A percentile compares a stretch with the other conserved stretches of the same genome.
Conservation (phyloP, 2,888 invertebrate genomes). For the Artemia sinica region DNA sequence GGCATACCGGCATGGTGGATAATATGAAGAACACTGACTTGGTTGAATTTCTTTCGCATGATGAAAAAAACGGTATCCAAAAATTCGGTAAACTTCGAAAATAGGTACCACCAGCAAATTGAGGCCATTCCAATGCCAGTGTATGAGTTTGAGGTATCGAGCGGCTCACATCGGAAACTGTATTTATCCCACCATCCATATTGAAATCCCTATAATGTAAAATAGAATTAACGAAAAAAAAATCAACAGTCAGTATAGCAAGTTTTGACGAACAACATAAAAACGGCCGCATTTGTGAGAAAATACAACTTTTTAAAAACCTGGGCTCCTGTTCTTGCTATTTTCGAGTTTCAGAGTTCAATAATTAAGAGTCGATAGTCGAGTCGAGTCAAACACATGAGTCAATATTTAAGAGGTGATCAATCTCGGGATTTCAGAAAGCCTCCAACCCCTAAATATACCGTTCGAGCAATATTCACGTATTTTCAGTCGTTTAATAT, state of each 20-base stretch:
- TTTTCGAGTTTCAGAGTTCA: no score
- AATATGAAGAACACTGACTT: slow-evolving; percentile 35
- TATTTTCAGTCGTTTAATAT: no score
- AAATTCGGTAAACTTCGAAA: slow-evolving; percentile 72
- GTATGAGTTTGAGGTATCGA: slow-evolving; percentile 50
- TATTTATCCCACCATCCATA: slow-evolving; percentile 72
- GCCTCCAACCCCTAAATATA: no score
- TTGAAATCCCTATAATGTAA: background rate
- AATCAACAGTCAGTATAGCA: background rate
- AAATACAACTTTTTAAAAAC: no score
- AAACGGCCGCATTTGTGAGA: no score
- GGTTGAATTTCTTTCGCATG: slow-evolving; percentile 34
- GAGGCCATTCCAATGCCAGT: slow-evolving; percentile 55
- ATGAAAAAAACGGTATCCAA: slow-evolving; percentile 53
- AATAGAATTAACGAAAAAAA: background rate
- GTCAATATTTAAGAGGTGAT: no score
- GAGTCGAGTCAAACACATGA: no score
- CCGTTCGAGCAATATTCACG: no score
- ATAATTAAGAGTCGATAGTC: no score
- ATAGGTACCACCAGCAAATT: slow-evolving; percentile 74
- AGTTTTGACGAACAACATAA: no score
- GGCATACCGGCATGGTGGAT: slow-evolving; percentile 38
- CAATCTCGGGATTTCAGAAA: no score
- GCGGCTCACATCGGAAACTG: slow-evolving; percentile 50
- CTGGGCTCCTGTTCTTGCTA: no score